Conservation (phyloP, 2,113 vertebrate genomes). For the Eleginops maclovinus region DNA sequence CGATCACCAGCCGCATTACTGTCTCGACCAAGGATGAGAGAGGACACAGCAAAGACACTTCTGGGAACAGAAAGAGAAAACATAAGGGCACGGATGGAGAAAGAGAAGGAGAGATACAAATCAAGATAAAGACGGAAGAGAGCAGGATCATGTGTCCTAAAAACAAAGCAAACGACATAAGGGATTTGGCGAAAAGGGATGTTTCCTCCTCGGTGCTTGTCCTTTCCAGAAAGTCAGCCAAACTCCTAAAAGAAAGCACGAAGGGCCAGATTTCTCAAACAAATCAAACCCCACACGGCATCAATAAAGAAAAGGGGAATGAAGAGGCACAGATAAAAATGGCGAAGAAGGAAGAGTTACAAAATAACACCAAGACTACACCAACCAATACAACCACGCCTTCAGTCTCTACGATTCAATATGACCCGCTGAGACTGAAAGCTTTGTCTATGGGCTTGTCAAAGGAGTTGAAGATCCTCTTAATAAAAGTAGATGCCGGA, state of each 20-base stretch:
- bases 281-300: slow-evolving; percentile 79
- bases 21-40: slow-evolving; percentile 62
- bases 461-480: slow-evolving; percentile 90
- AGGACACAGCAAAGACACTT: slow-evolving; percentile 25
- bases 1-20: slow-evolving; percentile 55
- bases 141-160: slow-evolving; percentile 31
- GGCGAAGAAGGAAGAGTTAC: slow-evolving; percentile 34
- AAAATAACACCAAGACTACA: slow-evolving; percentile 35
- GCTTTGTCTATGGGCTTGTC: slow-evolving; percentile 87
- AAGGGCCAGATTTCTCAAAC: slow-evolving; percentile 83
- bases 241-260: slow-evolving; percentile 51
- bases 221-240: slow-evolving; percentile 45
- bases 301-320: slow-evolving; percentile 32
- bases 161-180: slow-evolving; percentile 33
- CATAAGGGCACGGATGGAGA: slow-evolving; percentile 40
- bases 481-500: slow-evolving; percentile 88
- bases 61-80: slow-evolving; percentile 62
- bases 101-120: slow-evolving; percentile 54
- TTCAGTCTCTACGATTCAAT: slow-evolving; percentile 64
- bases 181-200: slow-evolving; percentile 27
- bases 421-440: slow-evolving; percentile 87
- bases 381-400: slow-evolving; percentile 47
- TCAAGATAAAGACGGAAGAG: slow-evolving; percentile 62
- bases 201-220: slow-evolving; percentile 47
- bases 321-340: slow-evolving; percentile 9